Evolutionary conservation across 2,113 vertebrate genomes (phyloP), one percentile per base, ranked within the genome.

Genomic region (Bubo scandiacus): DNA sequence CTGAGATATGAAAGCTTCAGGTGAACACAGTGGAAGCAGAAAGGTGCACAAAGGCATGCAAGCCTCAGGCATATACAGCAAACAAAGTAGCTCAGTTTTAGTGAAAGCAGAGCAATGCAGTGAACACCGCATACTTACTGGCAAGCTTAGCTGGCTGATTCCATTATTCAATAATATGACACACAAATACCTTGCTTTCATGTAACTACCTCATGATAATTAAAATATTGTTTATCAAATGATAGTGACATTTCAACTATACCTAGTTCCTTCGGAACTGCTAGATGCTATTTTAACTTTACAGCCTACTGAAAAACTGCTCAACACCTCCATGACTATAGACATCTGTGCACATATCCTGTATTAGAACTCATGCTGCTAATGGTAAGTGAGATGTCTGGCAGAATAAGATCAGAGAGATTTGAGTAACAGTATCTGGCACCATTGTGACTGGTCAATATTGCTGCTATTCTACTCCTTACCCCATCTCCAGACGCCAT

Each of bases 81-180:
- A 80, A 72, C 12, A 54, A 30, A 59, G 55, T 1, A 26, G 62
- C 15, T 70, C 29, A 29, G 45, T 3, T 47, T 6, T 29, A 47
- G 67, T 10, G 77, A 32, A 30, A 61, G 43, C 77, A 65, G 66
- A 36, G 78, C 84, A 42, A 20, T 1, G 22, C 75, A 40, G 47
- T 15, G 32, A 43, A 6, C 22, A 7, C 1, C 11, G 59, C 84
- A 15, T 0, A 1, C 32, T 27, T 11, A 9, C 4, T 5, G 42
- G 47, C 42, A 40, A 79, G 63, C 54, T 67, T 21, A 59, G 81
- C 57, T 29, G 36, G 49, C n/a, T 12, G 7, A 34, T 22, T 57
- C 45, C 40, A 15, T n/a, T 52, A 49, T 13, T 52, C 65, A 38
- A 5, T 19, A 51, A n/a, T 3, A 17, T 0, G 6, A 40, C 57